Conservation (phyloP, 2,797 vertebrate genomes). For the Xenentodon cancila region DNA sequence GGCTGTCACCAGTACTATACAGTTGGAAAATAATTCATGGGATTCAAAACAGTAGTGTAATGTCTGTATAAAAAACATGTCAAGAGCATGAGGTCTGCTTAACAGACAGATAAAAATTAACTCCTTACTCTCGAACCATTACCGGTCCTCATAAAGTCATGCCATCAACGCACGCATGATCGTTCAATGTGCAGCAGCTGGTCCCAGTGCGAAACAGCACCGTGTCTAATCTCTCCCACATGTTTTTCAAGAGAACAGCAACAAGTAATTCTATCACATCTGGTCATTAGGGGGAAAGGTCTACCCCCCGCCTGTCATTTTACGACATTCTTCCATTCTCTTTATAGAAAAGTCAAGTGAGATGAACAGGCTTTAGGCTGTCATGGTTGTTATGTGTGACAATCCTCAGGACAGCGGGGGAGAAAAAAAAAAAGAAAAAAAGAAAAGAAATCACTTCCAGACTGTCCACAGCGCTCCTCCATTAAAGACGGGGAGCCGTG, state of each 20-base stretch:
- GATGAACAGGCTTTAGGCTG: slow-evolving; percentile 42
- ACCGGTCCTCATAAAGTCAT: slow-evolving; percentile 34
- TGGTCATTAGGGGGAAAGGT: slow-evolving; percentile 34
- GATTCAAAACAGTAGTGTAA: neutral
- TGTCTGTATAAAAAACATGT: neutral
- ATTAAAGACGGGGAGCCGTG: slow-evolving; percentile 44
- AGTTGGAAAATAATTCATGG: slow-evolving; percentile 20
- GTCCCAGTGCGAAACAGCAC: slow-evolving; percentile 33
- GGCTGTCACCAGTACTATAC: slow-evolving; percentile 1
- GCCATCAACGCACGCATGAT: slow-evolving; percentile 2
- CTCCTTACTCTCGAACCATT: slow-evolving; percentile 46
- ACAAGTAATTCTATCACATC: slow-evolving; percentile 31
- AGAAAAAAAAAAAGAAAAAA: slow-evolving; percentile 37
- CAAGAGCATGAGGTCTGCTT: neutral
- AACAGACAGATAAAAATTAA: neutral
- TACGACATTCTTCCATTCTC: slow-evolving; percentile 26
- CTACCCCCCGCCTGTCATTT: slow-evolving; percentile 10
- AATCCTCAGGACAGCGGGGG: slow-evolving; percentile 32
- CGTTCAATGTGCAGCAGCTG: slow-evolving; percentile 15
- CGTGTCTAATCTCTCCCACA: slow-evolving; percentile 36
- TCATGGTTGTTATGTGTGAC: slow-evolving; percentile 58
- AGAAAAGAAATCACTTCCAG: slow-evolving; percentile 50
- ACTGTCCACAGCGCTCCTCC: slow-evolving; percentile 32
- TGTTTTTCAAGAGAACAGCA: slow-evolving; percentile 34
- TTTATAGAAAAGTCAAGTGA: slow-evolving; percentile 33